Conservation (phyloP, 2,797 vertebrate genomes). For the Ispidina picta region DNA sequence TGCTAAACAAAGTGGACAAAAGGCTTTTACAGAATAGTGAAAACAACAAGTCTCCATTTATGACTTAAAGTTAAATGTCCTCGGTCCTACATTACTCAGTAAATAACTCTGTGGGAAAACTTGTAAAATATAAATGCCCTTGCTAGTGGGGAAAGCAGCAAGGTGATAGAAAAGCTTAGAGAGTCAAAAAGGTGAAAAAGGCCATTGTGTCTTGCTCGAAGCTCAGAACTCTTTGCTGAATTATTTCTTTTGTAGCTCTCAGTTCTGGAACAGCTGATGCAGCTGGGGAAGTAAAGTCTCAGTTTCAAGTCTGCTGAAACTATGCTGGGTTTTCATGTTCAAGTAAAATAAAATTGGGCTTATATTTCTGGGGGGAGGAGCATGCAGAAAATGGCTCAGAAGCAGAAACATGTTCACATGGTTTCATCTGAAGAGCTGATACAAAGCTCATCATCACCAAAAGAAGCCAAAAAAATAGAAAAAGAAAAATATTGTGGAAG, state of each 20-base stretch:
- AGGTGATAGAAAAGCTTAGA: slow-evolving; percentile 12
- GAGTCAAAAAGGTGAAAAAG: slow-evolving; percentile 8
- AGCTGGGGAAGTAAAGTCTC: neutral
- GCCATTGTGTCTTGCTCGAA: neutral
- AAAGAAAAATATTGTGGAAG: neutral
- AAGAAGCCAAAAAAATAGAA: neutral
- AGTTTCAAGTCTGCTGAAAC: neutral
- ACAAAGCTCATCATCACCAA: neutral
- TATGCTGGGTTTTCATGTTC: neutral
- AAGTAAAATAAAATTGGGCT: neutral
- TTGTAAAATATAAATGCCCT: slow-evolving; percentile 55
- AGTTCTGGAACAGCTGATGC: neutral
- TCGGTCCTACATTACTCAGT: slow-evolving; percentile 13
- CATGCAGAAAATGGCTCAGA: neutral
- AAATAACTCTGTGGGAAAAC: slow-evolving; percentile 59
- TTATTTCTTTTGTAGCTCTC: neutral
- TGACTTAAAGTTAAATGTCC: slow-evolving; percentile 43
- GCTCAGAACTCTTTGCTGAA: neutral
- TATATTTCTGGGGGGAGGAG: neutral
- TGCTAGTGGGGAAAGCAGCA: slow-evolving; percentile 8
- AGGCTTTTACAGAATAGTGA: slow-evolving; percentile 65
- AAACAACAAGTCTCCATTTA: slow-evolving; percentile 58
- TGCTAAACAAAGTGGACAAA: slow-evolving; percentile 70
- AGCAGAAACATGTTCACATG: neutral
- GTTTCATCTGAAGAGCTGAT: neutral